Base-by-base conservation (phyloP, 2,888 invertebrate genomes). In the Parthenolecanium corni region DNA sequence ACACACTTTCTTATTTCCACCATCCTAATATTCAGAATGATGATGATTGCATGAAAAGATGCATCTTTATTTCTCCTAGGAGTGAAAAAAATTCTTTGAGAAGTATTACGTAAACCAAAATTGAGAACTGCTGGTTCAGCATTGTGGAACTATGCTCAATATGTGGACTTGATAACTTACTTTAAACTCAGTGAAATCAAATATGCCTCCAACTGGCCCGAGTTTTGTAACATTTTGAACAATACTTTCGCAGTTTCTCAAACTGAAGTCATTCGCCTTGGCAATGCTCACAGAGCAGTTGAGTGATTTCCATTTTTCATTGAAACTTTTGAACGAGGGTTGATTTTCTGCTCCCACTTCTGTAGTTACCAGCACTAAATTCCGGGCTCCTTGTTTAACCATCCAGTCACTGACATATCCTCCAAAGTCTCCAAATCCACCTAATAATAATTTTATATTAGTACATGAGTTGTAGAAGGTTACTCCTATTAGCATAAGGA, bases 121-220 rank as follows among this genome's bases (percentile, higher is more conserved):
- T n/a, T n/a, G n/a, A n/a, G n/a, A n/a, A n/a, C n/a, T n/a, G n/a
- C n/a, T n/a, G n/a, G n/a, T n/a, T n/a, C n/a, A n/a, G n/a, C n/a
- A n/a, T n/a, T n/a, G n/a, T n/a, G n/a, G n/a, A n/a, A n/a, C n/a
- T n/a, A n/a, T n/a, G n/a, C n/a, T n/a, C n/a, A n/a, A n/a, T n/a
- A n/a, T n/a, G n/a, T n/a, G n/a, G n/a, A n/a, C n/a, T n/a, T n/a
- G n/a, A n/a, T n/a, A n/a, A n/a, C n/a, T n/a, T 11, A 63, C 63
- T 11, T 63, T 38, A 3, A 23, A 53, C 9, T 53, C 44, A 14
- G 63, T 54, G 9, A 63, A 38, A 63, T 63, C 63, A n/a, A 63
- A 63, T 16, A 63, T 24, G 12, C 63, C 63, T n/a, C 46, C 53
- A 1, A 63, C 21, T 24, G 54, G 11, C 20, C 23, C 36, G 2